Evolutionary conservation across 1,140 invertebrate species (phyloP), one percentile per base, ranked within the genome.

Genomic region (Caenorhabditis remanei): DNA sequence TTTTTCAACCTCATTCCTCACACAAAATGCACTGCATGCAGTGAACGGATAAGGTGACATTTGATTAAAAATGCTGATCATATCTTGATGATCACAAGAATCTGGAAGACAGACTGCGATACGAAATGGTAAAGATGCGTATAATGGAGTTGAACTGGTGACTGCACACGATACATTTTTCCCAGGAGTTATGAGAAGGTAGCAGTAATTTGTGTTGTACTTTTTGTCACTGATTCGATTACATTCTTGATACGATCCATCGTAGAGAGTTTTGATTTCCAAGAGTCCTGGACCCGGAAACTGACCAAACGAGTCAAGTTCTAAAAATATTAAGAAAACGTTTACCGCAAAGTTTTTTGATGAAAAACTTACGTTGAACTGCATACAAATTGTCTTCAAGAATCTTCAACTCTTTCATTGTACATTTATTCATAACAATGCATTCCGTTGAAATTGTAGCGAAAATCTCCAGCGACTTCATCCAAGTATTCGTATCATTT

Each of bases 271-370:
- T 11, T 71, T 53, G 24, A 53, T 2, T 40, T 85, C 85, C 2
- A 85, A 50, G 19, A 85, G 4, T 4, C 85, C 85, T 9, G 85
- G 41, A 21, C 71, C 71, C 32, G 85, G 65, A 16, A 79, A 50
- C n/a, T 67, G 85, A 56, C 85, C 85, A 19, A 85, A 85, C 0
- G 85, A 65, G 43, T 85, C 85, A 1, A 85, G 53, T 85, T 85
- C 85, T 85, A 48, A 19, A 85, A 71, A 32, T 11, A 63, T 32
- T 32, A 1, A 32, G 32, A 32, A 32, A 32, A 32, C 1, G 32
- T 32, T 32, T 32, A 32, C 2, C 32, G 32, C 0, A 32, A 32
- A 1, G 32, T 32, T 32, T 32, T 2, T 32, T 32, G 4, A 32
- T 32, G 32, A 32, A 32, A 32, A 84, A 65, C 84, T 63, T 14